Conservation (phyloP, 2,888 invertebrate genomes). For the Drosophila acutilabella region DNA sequence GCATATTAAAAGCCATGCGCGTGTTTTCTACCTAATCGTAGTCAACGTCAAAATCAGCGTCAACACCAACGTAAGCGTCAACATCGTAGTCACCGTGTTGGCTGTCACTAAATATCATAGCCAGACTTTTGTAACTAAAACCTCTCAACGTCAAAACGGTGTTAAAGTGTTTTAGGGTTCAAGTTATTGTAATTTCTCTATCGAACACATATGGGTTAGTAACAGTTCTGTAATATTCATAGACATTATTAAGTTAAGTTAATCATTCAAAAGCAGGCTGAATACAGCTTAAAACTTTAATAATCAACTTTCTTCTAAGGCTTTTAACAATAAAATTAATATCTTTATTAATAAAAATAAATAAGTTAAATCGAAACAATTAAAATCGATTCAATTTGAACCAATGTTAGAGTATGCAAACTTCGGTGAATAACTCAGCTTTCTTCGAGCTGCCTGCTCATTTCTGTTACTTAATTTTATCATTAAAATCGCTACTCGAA, state of each 20-base stretch:
- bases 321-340: background rate
- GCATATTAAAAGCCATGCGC: constrained; percentile 54
- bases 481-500: constrained; percentile 24
- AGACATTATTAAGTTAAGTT: too few species aligned
- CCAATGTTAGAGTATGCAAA: constrained; percentile 22
- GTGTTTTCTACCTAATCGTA: constrained; percentile 49
- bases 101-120: constrained; percentile 65
- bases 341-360: background rate
- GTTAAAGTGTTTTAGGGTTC: constrained; percentile 58
- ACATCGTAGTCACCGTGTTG: constrained; percentile 33
- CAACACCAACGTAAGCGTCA: constrained; percentile 31
- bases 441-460: background rate
- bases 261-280: too few species aligned
- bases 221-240: too few species aligned
- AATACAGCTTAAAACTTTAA: too few species aligned
- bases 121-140: constrained; percentile 51
- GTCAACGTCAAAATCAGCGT: constrained; percentile 35
- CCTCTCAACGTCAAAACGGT: constrained; percentile 46
- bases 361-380: background rate
- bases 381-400: constrained; percentile 24
- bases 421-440: background rate
- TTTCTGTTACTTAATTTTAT: constrained; percentile 45
- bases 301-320: too few species aligned
- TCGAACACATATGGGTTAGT: constrained; percentile 10
- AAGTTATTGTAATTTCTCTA: constrained; percentile 37